These are phyloP conservation scores for Intellagama lesueurii DNA, from an alignment of 2,797 vertebrate genomes.

Conservation along the genomic window DNA sequence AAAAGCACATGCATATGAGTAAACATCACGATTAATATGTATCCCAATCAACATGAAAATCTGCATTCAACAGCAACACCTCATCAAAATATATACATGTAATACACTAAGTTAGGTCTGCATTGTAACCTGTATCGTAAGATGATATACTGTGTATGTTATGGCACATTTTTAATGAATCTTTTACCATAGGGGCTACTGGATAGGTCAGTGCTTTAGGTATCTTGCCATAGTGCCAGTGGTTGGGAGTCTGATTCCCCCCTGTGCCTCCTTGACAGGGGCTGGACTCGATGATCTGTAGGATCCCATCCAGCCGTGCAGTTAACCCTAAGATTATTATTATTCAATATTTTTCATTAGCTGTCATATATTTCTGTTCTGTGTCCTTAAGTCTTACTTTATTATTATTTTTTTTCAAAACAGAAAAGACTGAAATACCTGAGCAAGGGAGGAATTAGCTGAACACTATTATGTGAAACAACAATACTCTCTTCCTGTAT, in stretches of 20 bases:
- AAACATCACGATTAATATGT: background rate
- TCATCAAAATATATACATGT: background rate
- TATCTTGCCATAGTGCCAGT: too few species aligned
- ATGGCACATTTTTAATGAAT: background rate
- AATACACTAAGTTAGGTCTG: constrained; percentile 12
- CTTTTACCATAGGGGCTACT: too few species aligned
- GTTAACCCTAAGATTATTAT: too few species aligned
- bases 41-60: background rate
- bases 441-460: constrained; percentile 15
- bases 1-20: background rate
- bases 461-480: constrained; percentile 33
- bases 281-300: too few species aligned
- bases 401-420: constrained; percentile 25
- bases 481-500: constrained; percentile 21
- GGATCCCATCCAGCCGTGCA: too few species aligned
- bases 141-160: background rate
- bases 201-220: too few species aligned
- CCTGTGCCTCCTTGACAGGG: too few species aligned
- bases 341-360: constrained; percentile 12
- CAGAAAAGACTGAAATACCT: constrained; percentile 27
- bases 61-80: background rate
- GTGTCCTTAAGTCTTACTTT: constrained; percentile 18
- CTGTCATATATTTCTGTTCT: constrained; percentile 7
- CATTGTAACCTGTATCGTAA: background rate
- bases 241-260: too few species aligned